A percentile compares a stretch with the other conserved stretches of the same genome.
phyloP scores from a whole-genome alignment of 1,140 invertebrate species.

The Heliconius eleuchia region DNA sequence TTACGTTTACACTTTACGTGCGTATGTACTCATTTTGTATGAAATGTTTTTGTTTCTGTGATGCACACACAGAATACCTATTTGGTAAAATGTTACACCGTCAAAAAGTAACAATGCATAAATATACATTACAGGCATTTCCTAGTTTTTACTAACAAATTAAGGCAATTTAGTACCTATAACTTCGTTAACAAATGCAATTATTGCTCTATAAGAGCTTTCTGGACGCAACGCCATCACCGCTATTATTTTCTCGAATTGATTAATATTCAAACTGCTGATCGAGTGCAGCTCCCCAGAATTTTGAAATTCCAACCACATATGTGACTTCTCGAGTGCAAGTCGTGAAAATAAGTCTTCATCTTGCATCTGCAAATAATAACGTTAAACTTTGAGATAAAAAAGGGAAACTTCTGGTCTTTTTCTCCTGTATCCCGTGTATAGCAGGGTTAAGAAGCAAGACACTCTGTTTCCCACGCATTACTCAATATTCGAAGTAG shows the following conservation, averaged over 20 bases:
- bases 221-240: constrained; percentile 53
- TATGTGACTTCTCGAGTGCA: constrained; percentile 82
- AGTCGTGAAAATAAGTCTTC: constrained; percentile 85
- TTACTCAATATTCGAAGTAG: too few species aligned
- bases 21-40: too few species aligned
- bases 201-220: constrained; percentile 56
- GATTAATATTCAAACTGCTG: constrained; percentile 46
- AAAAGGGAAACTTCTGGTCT: neutral
- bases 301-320: constrained; percentile 87
- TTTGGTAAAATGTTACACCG: too few species aligned
- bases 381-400: neutral
- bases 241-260: constrained; percentile 52
- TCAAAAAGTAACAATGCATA: too few species aligned
- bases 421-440: too few species aligned
- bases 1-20: too few species aligned
- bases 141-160: too few species aligned
- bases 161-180: constrained; percentile 47
- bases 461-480: too few species aligned
- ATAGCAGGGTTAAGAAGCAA: too few species aligned
- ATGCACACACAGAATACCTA: too few species aligned
- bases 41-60: too few species aligned
- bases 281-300: constrained; percentile 67
- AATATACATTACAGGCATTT: too few species aligned
- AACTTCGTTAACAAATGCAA: constrained; percentile 56
- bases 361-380: constrained; percentile 74